phyloP scores from a whole-genome alignment of 2,113 vertebrate genomes.

The Tauraco erythrolophus region DNA sequence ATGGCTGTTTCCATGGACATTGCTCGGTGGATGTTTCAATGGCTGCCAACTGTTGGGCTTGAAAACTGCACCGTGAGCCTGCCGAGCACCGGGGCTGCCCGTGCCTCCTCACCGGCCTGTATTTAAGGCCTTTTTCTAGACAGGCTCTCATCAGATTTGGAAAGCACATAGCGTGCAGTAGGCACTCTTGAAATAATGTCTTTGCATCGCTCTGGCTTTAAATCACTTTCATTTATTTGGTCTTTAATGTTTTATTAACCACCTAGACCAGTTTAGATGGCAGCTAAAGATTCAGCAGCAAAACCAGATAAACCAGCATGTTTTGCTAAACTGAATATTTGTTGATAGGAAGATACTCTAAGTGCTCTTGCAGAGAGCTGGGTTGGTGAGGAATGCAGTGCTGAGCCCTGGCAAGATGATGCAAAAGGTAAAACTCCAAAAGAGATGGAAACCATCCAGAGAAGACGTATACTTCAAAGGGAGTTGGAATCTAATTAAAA shows the following conservation, averaged over 20 bases:
- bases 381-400: background rate
- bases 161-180: fast-evolving
- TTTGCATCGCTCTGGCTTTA: background rate
- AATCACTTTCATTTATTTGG: background rate
- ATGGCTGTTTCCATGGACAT: background rate
- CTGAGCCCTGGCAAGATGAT: background rate
- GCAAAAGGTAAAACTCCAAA: background rate
- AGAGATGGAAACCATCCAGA: constrained; percentile 10
- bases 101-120: background rate
- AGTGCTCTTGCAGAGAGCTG: background rate
- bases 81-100: background rate
- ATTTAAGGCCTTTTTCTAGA: background rate
- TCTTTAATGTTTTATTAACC: constrained; percentile 17
- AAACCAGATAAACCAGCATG: constrained; percentile 44
- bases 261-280: background rate
- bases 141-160: background rate
- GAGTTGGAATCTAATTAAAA: constrained; percentile 47
- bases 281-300: constrained; percentile 4
- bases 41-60: background rate
- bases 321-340: background rate
- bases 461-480: background rate
- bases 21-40: background rate
- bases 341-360: background rate
- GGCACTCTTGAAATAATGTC: background rate
- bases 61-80: background rate